Evolutionary conservation across 2,888 invertebrate species (phyloP).

Genomic region (Lacanobia wlatinum): DNA sequence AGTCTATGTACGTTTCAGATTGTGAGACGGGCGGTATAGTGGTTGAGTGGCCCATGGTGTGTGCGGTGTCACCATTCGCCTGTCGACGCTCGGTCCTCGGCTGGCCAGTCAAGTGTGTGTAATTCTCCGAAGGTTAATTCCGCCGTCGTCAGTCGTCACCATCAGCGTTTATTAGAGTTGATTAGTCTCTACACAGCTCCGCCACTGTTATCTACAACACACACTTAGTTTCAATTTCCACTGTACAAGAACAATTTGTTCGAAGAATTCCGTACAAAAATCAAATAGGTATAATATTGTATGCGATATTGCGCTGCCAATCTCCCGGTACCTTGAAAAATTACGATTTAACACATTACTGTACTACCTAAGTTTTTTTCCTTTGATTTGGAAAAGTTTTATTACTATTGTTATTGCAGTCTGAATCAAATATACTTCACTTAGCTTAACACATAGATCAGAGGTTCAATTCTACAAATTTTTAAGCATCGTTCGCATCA

Average conservation of each 20-base stretch:
- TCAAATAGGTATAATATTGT: constrained; percentile 40
- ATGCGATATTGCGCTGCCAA: constrained; percentile 31
- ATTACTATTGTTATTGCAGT: not conserved
- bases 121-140: constrained; percentile 69
- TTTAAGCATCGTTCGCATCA: too few species aligned
- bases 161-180: constrained; percentile 74
- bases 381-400: constrained; percentile 26
- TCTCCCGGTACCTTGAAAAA: constrained; percentile 49
- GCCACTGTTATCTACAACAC: constrained; percentile 63
- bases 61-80: constrained; percentile 27
- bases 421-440: not conserved
- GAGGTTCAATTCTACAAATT: too few species aligned
- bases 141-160: constrained; percentile 67
- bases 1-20: not conserved
- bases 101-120: constrained; percentile 56
- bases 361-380: constrained; percentile 12
- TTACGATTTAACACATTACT: constrained; percentile 51
- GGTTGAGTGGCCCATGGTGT: constrained; percentile 20
- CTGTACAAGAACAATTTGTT: constrained; percentile 59
- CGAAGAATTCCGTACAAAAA: constrained; percentile 52
- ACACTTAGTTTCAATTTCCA: constrained; percentile 67
- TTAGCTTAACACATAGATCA: not conserved
- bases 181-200: constrained; percentile 68
- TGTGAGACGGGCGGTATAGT: not conserved
- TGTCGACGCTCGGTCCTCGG: constrained; percentile 26